Base-by-base conservation (phyloP, 2,113 vertebrate species). In the Epinephelus fuscoguttatus region DNA sequence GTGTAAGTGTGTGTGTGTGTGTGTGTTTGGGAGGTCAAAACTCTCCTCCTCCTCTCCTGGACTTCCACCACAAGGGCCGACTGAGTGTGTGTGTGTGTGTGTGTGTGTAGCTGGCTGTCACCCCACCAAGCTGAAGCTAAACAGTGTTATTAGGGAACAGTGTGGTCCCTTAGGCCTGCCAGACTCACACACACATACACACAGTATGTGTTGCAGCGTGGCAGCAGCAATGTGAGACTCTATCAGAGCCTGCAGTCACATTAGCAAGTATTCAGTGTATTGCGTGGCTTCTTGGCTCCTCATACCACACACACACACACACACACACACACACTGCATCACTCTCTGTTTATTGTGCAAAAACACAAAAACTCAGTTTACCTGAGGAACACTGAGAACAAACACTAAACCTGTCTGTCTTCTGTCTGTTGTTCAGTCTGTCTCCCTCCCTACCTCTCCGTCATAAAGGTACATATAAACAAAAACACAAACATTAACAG, bases 71-170 rank as follows among this genome's bases (percentile, higher is more conserved):
- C 21, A 30, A 69, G 62, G 50, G 19, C 77, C n/a, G 12, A 11
- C 17, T 14, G 6, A 6, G 37, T 33, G 68, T 42, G 52, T 59
- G 30, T 59, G 64, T 27, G 68, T 57, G 50, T 70, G 79, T 50
- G 59, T 68, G 72, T 69, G 57, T 78, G 67, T 75, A 25, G 27
- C 79, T 40, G 78, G 53, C 70, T 83, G 81, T 85, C 76, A 70
- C 67, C 69, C 55, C 69, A 78, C 72, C 47, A 70, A 66, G 76
- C 60, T 56, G 21, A 71, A 78, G 79, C 77, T 90, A 82, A 90
- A 90, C 81, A 80, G 81, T 69, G 78, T 84, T 88, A 82, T 88
- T 90, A 88, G 80, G 53, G 64, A 92, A 84, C 88, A 85, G 81
- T 88, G 83, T 89, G 86, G 82, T 84, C 81, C 79, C 81, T 72